Base-by-base conservation (phyloP, 2,113 vertebrate species). In the Perca flavescens region DNA sequence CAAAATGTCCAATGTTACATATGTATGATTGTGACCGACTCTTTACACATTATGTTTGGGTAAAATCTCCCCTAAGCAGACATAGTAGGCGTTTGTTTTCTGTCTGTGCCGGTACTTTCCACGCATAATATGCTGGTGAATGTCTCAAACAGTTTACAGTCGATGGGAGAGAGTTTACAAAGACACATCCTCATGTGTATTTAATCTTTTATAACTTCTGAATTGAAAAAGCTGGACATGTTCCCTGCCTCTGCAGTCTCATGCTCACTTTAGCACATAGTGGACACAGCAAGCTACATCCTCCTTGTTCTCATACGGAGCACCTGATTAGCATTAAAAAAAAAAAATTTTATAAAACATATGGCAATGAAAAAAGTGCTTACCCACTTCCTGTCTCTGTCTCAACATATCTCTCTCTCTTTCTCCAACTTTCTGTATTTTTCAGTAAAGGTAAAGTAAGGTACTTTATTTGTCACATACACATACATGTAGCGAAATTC, bases 291-390 rank as follows among this genome's bases (percentile, higher is more conserved):
- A 22, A 70, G 22, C 14, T 47, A 22, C 28, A 28, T 58, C 36
- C 43, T 53, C 15, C 17, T 9, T 49, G 5, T 60, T 25, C 47
- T 66, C 46, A 71, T 68, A 77, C 5, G 0, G 61, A 75, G 14
- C 19, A 49, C 28, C 1, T 72, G 31, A 91, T 91, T 87, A 74
- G 36, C 79, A 90, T 86, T 25, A 25, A 25, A 62, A 77, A 75
- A 74, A 86, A 8, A n/a, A 60, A 43, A 28, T 67, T 40, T 28
- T 62, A 25, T 34, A 43, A 65, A 56, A 57, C 6, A 77, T 43
- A 47, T 31, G 46, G 34, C 52, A 36, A 74, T 49, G 12, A 83
- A 87, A 87, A 86, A 87, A 86, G 34, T 88, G 74, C 62, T 79
- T 71, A 69, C 83, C 60, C 34, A 22, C 62, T 49, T 65, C 43